These are phyloP conservation scores for Chrysolina haemoptera DNA, from an alignment of 2,888 invertebrate species.

Conservation along the genomic window DNA sequence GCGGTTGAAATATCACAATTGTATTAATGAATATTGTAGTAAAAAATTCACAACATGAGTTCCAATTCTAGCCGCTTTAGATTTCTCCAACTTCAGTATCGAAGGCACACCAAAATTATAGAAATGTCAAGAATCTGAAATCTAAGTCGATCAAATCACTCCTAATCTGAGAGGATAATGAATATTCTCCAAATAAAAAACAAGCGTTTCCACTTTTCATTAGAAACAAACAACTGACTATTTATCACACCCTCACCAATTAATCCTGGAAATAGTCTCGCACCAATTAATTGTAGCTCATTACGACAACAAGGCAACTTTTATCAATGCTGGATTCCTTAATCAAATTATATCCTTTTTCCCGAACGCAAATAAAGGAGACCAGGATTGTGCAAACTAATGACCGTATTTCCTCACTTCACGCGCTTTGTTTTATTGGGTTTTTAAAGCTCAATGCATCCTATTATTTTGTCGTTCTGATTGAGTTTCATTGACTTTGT, in stretches of 20 bases:
- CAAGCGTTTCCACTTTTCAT: not conserved
- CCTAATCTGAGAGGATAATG: not conserved
- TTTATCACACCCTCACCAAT: not conserved
- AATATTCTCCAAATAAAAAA: not conserved
- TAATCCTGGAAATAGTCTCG: not conserved
- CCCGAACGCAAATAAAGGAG: not conserved
- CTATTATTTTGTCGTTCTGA: not conserved
- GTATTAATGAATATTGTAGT: no score
- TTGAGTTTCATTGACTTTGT: not conserved
- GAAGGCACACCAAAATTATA: no score
- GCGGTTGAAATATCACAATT: no score
- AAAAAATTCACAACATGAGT: no score
- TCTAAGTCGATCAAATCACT: not conserved
- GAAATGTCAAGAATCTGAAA: no score
- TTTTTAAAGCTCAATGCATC: not conserved
- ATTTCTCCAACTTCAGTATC: no score
- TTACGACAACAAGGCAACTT: conserved; percentile 3
- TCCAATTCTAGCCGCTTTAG: no score
- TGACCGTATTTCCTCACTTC: not conserved
- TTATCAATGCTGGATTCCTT: conserved; percentile 6
- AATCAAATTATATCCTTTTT: conserved; percentile 14
- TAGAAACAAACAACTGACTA: not conserved
- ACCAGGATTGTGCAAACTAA: not conserved
- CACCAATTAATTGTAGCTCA: conserved; percentile 1
- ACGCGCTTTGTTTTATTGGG: not conserved